phyloP scores from a whole-genome alignment of 2,888 invertebrate species.

The Schizotus pectinicornis region DNA sequence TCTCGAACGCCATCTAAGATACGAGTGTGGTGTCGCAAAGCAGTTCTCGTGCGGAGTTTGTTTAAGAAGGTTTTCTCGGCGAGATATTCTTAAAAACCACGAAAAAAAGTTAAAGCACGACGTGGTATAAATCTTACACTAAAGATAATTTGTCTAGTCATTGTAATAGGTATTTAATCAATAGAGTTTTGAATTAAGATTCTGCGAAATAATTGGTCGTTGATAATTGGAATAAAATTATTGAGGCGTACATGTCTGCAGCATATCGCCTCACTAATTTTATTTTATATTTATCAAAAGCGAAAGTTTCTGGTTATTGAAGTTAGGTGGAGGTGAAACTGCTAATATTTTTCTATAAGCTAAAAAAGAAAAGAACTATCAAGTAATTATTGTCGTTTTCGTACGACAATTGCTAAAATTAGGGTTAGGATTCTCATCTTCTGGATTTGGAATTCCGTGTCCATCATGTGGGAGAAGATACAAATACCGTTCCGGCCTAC shows the following conservation, averaged over 20 bases:
- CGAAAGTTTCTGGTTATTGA: too few species aligned
- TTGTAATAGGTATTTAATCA: background rate
- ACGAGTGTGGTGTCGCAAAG: conserved; percentile 66
- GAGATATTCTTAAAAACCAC: conserved; percentile 53
- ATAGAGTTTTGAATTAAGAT: background rate
- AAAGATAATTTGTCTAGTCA: conserved; percentile 15
- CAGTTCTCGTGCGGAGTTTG: conserved; percentile 57
- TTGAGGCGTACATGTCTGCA: conserved; percentile 19
- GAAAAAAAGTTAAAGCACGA: conserved; percentile 48
- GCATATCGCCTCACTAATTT: conserved; percentile 15
- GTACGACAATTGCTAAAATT: background rate
- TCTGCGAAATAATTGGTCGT: background rate
- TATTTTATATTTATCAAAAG: conserved; percentile 3
- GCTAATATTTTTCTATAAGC: too few species aligned
- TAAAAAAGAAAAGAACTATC: background rate
- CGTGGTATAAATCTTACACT: conserved; percentile 18
- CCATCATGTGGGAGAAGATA: conserved; percentile 56
- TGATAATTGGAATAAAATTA: background rate
- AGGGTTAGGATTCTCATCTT: conserved; percentile 8
- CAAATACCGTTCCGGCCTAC: conserved; percentile 56
- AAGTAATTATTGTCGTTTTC: background rate
- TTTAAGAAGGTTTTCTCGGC: conserved; percentile 53
- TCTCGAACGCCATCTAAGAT: conserved; percentile 63
- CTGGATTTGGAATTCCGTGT: conserved; percentile 46
- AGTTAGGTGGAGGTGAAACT: conserved; percentile 54